phyloP scores from a whole-genome alignment of 2,888 invertebrate species.

The Mellilla xanthometata region DNA sequence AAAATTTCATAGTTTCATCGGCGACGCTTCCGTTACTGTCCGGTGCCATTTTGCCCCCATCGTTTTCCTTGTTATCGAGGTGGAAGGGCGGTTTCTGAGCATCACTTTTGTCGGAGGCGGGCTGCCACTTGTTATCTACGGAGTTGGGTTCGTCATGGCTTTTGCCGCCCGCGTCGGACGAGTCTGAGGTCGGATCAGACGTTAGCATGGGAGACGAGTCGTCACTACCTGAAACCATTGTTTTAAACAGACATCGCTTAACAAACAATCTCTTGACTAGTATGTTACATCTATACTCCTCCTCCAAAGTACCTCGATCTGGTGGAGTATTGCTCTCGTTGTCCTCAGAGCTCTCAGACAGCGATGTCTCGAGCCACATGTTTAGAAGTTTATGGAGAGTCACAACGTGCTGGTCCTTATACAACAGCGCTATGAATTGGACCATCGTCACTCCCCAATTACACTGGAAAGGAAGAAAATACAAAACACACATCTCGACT shows the following conservation, averaged over 20 bases:
- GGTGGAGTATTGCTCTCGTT: slow-evolving; percentile 91
- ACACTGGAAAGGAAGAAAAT: slow-evolving; percentile 69
- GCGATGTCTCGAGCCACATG: slow-evolving; percentile 87
- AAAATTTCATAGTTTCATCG: slow-evolving; percentile 29
- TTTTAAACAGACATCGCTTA: too few relatives aligned
- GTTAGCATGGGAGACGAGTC: slow-evolving; percentile 87
- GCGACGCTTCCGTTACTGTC: slow-evolving; percentile 12
- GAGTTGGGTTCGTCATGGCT: slow-evolving; percentile 52
- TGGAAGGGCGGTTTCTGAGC: too few relatives aligned
- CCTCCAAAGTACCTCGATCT: slow-evolving; percentile 78
- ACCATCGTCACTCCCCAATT: slow-evolving; percentile 89
- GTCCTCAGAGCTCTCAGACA: slow-evolving; percentile 90
- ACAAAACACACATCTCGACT: slow-evolving; percentile 53
- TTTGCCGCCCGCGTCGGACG: slow-evolving; percentile 83
- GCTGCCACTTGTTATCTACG: slow-evolving; percentile 49
- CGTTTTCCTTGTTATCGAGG: too few relatives aligned
- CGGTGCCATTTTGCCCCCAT: slow-evolving; percentile 1
- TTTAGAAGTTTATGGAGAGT: slow-evolving; percentile 87
- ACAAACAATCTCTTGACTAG: too few relatives aligned
- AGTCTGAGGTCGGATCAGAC: slow-evolving; percentile 89
- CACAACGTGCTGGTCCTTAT: slow-evolving; percentile 90
- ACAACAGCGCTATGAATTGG: slow-evolving; percentile 88
- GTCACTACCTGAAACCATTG: slow-evolving; percentile 2
- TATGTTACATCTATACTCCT: too few relatives aligned
- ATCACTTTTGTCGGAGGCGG: slow-evolving; percentile 34